Evolutionary conservation across 2,113 vertebrate species (phyloP).

Genomic region (Ondatra zibethicus): DNA sequence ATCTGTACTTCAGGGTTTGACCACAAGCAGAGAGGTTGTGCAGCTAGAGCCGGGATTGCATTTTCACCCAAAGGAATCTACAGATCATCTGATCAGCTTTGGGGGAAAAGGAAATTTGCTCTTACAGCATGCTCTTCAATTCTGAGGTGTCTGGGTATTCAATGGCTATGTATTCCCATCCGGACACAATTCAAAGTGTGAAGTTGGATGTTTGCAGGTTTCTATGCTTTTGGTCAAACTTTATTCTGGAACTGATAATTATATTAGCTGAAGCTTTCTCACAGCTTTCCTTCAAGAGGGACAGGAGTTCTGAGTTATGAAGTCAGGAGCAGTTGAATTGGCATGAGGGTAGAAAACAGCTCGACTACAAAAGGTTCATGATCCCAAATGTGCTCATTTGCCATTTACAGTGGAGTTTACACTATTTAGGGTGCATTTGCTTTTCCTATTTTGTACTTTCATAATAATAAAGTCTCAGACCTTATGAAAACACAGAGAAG

Average conservation of each 20-base stretch:
- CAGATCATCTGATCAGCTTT: not conserved
- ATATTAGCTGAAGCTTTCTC: not conserved
- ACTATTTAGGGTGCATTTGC: not conserved
- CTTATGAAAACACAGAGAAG: not conserved
- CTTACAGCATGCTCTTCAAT: not conserved
- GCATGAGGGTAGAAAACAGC: not conserved
- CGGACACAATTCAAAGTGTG: constrained; percentile 56
- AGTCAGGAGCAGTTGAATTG: not conserved
- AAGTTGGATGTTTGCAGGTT: constrained; percentile 54
- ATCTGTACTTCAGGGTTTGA: not conserved
- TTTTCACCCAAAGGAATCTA: not conserved
- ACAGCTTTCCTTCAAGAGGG: constrained; percentile 40
- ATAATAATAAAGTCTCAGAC: not conserved
- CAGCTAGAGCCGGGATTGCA: not conserved
- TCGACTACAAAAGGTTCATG: not conserved
- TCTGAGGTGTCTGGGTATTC: not conserved
- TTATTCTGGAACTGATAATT: constrained; percentile 62
- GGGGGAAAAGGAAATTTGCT: not conserved
- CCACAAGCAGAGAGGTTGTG: not conserved
- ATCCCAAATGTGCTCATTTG: not conserved
- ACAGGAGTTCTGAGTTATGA: not conserved
- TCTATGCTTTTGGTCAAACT: constrained; percentile 50
- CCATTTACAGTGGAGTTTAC: not conserved
- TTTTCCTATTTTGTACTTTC: not conserved
- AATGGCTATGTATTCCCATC: not conserved